Evolutionary conservation across 2,113 vertebrate species (phyloP).

Genomic region (Notiomystis cincta): DNA sequence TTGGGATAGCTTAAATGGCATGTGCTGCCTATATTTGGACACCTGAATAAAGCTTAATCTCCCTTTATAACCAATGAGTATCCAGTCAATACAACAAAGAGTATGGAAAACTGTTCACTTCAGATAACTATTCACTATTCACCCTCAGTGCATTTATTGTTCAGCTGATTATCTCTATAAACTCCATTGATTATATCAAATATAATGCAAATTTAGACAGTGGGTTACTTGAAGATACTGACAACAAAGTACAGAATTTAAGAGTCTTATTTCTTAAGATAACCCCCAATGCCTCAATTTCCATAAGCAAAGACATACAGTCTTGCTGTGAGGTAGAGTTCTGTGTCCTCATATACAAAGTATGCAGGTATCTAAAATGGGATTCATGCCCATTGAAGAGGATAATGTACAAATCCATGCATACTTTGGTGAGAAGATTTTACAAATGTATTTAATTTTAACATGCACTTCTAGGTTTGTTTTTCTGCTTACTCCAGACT

Average conservation of each 20-base stretch:
- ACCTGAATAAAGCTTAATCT: background rate
- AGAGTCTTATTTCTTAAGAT: background rate
- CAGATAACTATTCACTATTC: too few species aligned
- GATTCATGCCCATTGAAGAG: background rate
- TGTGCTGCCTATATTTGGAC: background rate
- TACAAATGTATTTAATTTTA: background rate
- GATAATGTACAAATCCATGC: background rate
- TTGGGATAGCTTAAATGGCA: background rate
- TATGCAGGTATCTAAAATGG: background rate
- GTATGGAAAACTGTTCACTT: background rate
- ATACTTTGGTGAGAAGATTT: background rate
- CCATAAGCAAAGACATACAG: background rate
- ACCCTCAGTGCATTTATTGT: rapidly evolving
- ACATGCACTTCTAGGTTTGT: background rate
- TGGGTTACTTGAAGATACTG: background rate
- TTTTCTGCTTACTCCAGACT: background rate
- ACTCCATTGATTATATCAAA: background rate
- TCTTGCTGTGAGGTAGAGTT: background rate
- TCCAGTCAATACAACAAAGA: background rate
- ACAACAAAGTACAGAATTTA: background rate
- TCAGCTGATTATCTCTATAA: background rate
- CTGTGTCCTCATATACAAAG: background rate
- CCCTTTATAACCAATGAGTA: background rate
- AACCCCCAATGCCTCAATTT: background rate
- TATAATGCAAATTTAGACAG: background rate